These are phyloP conservation scores for Oscheius sp. DNA, from an alignment of 1,140 invertebrate species.

Conservation along the genomic window DNA sequence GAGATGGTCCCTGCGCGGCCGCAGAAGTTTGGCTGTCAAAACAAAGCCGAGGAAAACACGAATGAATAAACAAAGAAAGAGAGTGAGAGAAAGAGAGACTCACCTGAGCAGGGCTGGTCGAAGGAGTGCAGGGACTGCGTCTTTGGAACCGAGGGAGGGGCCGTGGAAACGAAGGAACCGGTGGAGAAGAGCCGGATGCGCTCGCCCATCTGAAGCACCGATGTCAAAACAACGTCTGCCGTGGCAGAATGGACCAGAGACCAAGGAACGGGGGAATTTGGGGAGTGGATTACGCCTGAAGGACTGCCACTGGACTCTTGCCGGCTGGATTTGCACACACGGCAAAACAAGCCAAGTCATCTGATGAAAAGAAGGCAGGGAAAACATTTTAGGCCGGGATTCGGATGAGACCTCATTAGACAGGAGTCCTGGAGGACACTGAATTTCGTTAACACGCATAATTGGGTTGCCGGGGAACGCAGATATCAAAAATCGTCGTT, in stretches of 20 bases:
- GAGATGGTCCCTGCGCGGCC: too few species aligned
- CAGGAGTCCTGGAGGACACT: too few species aligned
- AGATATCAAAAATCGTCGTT: too few species aligned
- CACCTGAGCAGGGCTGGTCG: neutral
- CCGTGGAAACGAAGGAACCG: constrained; percentile 20
- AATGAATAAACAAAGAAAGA: too few species aligned
- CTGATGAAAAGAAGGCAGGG: neutral
- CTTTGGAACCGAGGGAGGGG: neutral
- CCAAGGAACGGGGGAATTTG: neutral
- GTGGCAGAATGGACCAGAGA: neutral
- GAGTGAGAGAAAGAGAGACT: neutral
- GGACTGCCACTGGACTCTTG: too few species aligned
- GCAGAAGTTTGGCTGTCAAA: too few species aligned
- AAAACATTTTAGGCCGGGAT: neutral
- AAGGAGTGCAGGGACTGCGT: neutral
- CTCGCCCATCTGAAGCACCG: constrained; percentile 33
- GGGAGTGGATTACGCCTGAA: neutral
- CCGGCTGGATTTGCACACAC: too few species aligned
- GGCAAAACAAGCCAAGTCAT: neutral
- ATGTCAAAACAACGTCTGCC: neutral
- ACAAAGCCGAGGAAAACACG: too few species aligned
- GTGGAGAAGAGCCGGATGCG: constrained; percentile 36
- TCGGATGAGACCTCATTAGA: neutral
- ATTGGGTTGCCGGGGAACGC: too few species aligned
- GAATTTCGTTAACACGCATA: too few species aligned